Conservation (phyloP, 2,797 vertebrate species). For the Echeneis naucrates region DNA sequence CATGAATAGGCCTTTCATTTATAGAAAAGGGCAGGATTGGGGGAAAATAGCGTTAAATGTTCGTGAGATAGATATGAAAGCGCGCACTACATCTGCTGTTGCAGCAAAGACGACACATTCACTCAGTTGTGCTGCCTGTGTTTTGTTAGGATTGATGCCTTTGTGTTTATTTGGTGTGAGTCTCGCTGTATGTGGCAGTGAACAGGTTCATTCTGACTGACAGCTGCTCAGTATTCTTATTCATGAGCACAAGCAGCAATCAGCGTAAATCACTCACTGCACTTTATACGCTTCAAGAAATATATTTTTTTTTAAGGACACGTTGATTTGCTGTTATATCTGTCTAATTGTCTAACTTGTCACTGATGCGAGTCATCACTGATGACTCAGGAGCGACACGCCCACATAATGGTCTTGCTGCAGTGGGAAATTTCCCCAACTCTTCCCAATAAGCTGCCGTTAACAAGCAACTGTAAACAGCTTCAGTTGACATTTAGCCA, state of each 20-base stretch:
- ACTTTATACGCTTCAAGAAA: constrained; percentile 61
- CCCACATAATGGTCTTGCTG: constrained; percentile 75
- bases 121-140: constrained; percentile 5
- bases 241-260: constrained; percentile 79
- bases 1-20: constrained; percentile 59
- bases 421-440: constrained; percentile 72
- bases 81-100: not conserved
- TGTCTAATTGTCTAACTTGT: constrained; percentile 81
- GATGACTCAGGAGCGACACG: constrained; percentile 76
- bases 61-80: constrained; percentile 10
- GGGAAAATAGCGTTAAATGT: not conserved
- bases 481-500: constrained; percentile 38
- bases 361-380: constrained; percentile 74
- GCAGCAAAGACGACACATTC: constrained; percentile 36
- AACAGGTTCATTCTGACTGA: constrained; percentile 59
- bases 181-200: constrained; percentile 36
- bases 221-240: constrained; percentile 73
- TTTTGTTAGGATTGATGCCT: constrained; percentile 62
- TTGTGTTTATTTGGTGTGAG: constrained; percentile 58
- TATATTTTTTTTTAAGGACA: constrained; percentile 69
- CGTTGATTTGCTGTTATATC: constrained; percentile 83
- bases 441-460: constrained; percentile 42
- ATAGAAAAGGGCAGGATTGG: constrained; percentile 9
- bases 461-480: constrained; percentile 34
- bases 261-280: constrained; percentile 71